These are phyloP conservation scores for Acanthornis magna DNA, from an alignment of 2,797 vertebrate genomes.

Conservation along the genomic window DNA sequence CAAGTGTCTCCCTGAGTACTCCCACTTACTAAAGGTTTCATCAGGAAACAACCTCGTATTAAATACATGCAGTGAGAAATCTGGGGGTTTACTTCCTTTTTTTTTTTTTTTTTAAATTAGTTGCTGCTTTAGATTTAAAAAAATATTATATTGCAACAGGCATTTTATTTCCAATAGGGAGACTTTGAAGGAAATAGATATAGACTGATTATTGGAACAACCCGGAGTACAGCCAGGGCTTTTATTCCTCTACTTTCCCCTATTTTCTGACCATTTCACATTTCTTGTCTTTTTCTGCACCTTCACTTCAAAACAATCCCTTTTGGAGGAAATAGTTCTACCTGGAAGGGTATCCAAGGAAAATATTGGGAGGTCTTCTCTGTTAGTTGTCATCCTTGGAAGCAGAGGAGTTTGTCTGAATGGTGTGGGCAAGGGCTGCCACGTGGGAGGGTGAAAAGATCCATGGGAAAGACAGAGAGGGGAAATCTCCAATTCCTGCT, in stretches of 20 bases:
- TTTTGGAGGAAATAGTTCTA: background rate
- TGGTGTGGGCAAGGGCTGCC: background rate
- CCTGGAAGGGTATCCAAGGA: background rate
- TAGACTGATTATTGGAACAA: background rate
- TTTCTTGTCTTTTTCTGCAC: background rate
- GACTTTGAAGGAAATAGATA: background rate
- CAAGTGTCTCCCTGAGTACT: background rate
- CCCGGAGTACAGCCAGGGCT: background rate
- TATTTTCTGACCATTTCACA: background rate
- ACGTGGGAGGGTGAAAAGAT: background rate
- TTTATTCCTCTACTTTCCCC: background rate
- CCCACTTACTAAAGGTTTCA: conserved; percentile 18
- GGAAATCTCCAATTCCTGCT: background rate
- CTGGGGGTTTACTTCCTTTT: background rate
- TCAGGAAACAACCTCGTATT: conserved; percentile 11
- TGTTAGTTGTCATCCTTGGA: background rate
- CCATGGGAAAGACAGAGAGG: background rate
- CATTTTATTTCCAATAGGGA: background rate
- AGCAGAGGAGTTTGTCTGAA: background rate
- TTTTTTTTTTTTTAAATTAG: background rate
- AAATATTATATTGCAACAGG: background rate
- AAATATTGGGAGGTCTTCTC: background rate
- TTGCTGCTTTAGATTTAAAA: background rate
- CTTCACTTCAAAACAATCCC: background rate
- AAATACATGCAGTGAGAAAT: conserved; percentile 26